Evolutionary conservation across 2,113 vertebrate species (phyloP).

Genomic region (Motacilla alba): DNA sequence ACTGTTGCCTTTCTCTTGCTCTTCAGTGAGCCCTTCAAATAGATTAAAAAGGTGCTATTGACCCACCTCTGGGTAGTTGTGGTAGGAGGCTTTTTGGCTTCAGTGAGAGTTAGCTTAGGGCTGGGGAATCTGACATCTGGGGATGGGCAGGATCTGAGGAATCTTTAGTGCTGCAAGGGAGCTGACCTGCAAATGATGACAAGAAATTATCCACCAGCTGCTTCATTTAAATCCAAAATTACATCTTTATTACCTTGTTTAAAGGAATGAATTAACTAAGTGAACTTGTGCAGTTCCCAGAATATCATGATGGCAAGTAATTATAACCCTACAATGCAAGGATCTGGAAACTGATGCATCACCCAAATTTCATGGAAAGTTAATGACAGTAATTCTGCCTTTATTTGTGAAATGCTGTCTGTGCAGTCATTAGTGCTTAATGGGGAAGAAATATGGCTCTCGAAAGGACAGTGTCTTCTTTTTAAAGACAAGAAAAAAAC

Average conservation of each 20-base stretch:
- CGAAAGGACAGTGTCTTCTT: neutral
- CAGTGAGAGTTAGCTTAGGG: neutral
- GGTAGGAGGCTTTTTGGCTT: neutral
- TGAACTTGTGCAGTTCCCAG: conserved; percentile 31
- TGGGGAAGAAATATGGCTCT: neutral
- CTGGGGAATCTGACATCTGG: neutral
- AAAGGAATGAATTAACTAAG: neutral
- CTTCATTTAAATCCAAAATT: conserved; percentile 27
- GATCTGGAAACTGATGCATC: conserved; percentile 25
- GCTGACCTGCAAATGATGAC: neutral
- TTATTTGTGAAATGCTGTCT: conserved; percentile 49
- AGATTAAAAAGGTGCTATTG: neutral
- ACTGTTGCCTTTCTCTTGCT: neutral
- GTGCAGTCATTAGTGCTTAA: conserved; percentile 12
- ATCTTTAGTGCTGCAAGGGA: neutral
- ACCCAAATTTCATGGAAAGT: neutral
- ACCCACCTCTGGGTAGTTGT: neutral
- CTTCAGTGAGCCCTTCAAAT: neutral
- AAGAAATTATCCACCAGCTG: conserved; percentile 2
- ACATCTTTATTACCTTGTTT: conserved; percentile 37
- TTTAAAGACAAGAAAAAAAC: neutral
- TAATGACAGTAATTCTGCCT: conserved; percentile 58
- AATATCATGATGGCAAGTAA: conserved; percentile 51
- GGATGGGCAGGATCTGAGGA: neutral
- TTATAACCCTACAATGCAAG: conserved; percentile 20